Percentiles rank a stretch among this genome's conserved stretches.
Evolutionary conservation across 2,797 vertebrate species (phyloP).

Genomic region (Acipenser oxyrinchus): DNA sequence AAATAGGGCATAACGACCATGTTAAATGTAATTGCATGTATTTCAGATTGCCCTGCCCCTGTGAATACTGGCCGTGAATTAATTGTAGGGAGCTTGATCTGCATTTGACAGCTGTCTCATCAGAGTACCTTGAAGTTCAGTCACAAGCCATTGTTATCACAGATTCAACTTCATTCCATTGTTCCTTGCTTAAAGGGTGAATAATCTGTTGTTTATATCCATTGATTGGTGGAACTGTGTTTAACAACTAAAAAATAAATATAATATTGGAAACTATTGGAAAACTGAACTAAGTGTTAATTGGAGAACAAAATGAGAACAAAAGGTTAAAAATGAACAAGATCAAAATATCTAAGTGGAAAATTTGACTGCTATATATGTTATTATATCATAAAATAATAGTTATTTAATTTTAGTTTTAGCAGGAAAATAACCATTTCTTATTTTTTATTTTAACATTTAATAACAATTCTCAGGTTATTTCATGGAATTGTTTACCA

Average conservation of each 20-base stretch:
- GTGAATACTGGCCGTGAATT: neutral
- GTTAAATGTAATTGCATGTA: neutral
- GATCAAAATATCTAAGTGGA: too few species aligned
- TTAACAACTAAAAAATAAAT: neutral
- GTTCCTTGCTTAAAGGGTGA: neutral
- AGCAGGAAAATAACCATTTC: too few species aligned
- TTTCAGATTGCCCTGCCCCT: neutral
- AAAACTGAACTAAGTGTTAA: too few species aligned
- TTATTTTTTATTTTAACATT: too few species aligned
- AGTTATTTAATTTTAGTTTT: too few species aligned
- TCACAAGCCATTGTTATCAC: conserved; percentile 57
- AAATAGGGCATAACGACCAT: neutral
- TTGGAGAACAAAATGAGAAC: too few species aligned
- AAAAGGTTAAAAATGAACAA: too few species aligned
- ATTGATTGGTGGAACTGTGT: neutral
- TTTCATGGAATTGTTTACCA: too few species aligned
- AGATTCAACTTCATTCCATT: conserved; percentile 6
- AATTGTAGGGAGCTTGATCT: conserved; percentile 16
- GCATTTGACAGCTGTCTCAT: conserved; percentile 57
- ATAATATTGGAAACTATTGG: too few species aligned
- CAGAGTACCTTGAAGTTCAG: conserved; percentile 57
- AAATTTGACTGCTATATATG: too few species aligned
- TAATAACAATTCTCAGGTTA: too few species aligned
- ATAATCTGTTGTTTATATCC: neutral
- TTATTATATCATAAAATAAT: too few species aligned